Base-by-base conservation (phyloP, 2,888 invertebrate species). In the Hofmannophila pseudospretella region DNA sequence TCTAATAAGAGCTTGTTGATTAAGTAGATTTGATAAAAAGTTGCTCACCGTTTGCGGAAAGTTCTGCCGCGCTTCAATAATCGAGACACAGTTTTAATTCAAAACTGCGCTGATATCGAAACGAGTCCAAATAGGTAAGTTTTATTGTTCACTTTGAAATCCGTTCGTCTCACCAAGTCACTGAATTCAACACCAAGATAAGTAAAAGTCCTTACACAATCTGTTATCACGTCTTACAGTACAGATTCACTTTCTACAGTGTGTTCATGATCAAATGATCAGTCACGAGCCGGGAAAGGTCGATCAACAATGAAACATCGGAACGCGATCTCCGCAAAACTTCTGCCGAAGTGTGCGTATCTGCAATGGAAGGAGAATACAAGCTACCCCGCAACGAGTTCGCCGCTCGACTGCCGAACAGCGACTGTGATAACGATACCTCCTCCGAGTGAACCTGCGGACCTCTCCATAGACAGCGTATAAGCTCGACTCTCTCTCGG, bases 391-490 rank as follows among this genome's bases (percentile, higher is more conserved):
- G 51, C 51, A 59, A 63, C 70, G 56, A 70, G 71, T 69, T 60
- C 75, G 76, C 81, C 67, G 78, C 69, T 66, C 81, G 79, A 74
- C 53, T 68, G 81, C 71, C 75, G 78, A 82, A 72, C 79, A 76
- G 80, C 84, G 78, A 86, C 85, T 86, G 84, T 81, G 82, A 84
- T 85, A 86, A 82, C 80, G 71, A 75, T 65, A 72, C 72, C 76
- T 74, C 74, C 72, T 70, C 53, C 80, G 68, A 78, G 71, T 72
- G 69, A 77, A 80, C 81, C 81, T 69, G 71, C 79, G 64, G 69
- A 62, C 68, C 78, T 72, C 70, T 69, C 68, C n/a, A 73, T 69
- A 71, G 66, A 64, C 67, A 68, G 67, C 58, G 66, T 51, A 53
- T 70, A 73, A 78, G 77, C 77, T 75, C 71, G 71, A 69, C 71